Evolutionary conservation across 2,797 vertebrate genomes (phyloP).

Genomic region (Euphonia xanthogaster): DNA sequence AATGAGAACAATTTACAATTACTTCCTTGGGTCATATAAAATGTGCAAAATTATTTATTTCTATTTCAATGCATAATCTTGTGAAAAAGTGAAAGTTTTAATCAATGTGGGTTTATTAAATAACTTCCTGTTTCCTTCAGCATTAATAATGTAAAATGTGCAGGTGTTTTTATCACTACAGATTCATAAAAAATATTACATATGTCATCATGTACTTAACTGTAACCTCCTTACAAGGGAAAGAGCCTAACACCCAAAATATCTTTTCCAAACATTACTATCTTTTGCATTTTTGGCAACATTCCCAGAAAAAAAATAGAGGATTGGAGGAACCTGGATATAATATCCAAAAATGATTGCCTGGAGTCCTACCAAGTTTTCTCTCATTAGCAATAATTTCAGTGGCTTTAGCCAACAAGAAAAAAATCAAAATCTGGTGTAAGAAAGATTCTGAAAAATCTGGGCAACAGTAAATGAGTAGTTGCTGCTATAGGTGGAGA

Average conservation of each 20-base stretch:
- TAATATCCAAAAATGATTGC: not conserved
- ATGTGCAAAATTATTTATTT: not conserved
- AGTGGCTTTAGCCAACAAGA: not conserved
- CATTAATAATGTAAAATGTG: not conserved
- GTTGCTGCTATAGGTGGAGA: not conserved
- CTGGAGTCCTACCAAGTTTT: slow-evolving; percentile 16
- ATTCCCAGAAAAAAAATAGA: not conserved
- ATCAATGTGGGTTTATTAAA: not conserved
- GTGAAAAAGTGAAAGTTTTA: not conserved
- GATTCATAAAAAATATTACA: not conserved
- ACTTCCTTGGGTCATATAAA: not conserved
- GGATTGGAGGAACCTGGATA: not conserved
- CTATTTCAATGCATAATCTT: not conserved
- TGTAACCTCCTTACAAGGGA: not conserved
- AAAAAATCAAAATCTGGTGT: not conserved
- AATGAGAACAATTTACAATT: not conserved
- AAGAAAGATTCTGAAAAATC: not conserved
- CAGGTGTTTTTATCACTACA: not conserved
- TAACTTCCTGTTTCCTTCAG: not conserved
- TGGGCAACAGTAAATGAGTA: not conserved
- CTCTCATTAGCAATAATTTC: not conserved
- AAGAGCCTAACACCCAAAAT: not conserved
- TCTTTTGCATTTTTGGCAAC: slow-evolving; percentile 7
- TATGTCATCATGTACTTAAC: not conserved
- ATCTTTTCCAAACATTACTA: not conserved